phyloP scores from a whole-genome alignment of 2,888 invertebrate genomes.

The Gortyna flavago region DNA sequence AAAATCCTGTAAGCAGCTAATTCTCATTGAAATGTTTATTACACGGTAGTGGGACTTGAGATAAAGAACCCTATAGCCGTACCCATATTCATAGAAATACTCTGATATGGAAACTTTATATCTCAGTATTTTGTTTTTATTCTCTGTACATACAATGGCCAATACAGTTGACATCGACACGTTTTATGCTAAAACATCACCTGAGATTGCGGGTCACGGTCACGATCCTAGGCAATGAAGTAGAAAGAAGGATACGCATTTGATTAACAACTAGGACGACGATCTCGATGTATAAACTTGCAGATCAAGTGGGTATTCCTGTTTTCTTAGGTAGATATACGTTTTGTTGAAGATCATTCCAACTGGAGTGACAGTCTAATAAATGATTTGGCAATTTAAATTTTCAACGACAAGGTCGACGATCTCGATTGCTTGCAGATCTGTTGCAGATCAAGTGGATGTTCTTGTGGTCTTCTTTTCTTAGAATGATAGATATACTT shows the following conservation, averaged over 20 bases:
- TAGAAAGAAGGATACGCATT: slow-evolving; percentile 27
- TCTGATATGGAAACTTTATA: not conserved
- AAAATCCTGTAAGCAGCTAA: not conserved
- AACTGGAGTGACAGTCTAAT: not conserved
- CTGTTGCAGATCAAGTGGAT: not conserved
- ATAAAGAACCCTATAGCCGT: not conserved
- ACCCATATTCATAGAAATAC: not conserved
- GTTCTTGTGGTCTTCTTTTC: not conserved
- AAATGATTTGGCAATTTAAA: not conserved
- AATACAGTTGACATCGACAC: slow-evolving; percentile 4
- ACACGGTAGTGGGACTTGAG: not conserved
- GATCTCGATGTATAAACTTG: too few species aligned
- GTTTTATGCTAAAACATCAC: slow-evolving; percentile 36
- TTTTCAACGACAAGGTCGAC: not conserved
- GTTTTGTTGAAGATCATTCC: not conserved
- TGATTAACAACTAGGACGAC: not conserved
- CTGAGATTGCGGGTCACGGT: slow-evolving; percentile 7
- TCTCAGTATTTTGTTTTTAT: not conserved
- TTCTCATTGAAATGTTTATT: not conserved
- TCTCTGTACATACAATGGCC: not conserved
- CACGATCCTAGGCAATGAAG: slow-evolving; percentile 23
- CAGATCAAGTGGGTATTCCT: too few species aligned
- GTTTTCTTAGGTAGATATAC: too few species aligned
- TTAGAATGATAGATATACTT: not conserved
- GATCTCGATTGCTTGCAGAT: slow-evolving; percentile 6